Percentiles rank a stretch among this genome's conserved stretches.
These are phyloP conservation scores for Channallabes apus DNA, from an alignment of 2,797 vertebrate genomes.

Conservation along the genomic window DNA sequence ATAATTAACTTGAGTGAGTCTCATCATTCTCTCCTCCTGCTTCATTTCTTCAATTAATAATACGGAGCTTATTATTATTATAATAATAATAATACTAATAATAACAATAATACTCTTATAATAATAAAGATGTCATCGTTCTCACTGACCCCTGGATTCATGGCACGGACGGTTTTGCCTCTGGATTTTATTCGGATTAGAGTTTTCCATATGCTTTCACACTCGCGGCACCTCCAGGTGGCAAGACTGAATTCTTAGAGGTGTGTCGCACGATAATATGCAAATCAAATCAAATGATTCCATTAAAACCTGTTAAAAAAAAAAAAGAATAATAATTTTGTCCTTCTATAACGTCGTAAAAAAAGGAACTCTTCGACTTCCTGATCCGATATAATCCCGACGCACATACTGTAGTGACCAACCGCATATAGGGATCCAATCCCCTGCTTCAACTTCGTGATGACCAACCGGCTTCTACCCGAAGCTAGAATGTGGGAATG, in stretches of 20 bases:
- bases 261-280: background rate
- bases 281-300: background rate
- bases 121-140: background rate
- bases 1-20: slow-evolving; percentile 22
- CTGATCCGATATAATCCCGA: too few relatives aligned
- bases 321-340: too few relatives aligned
- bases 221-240: background rate
- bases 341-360: too few relatives aligned
- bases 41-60: background rate
- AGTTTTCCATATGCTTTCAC: background rate
- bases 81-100: too few relatives aligned
- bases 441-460: background rate
- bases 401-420: background rate
- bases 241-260: background rate
- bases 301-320: background rate
- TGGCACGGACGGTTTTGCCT: background rate
- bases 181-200: background rate
- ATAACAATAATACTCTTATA: too few relatives aligned
- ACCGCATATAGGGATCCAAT: background rate
- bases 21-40: slow-evolving; percentile 13
- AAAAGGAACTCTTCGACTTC: too few relatives aligned
- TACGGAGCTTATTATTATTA: too few relatives aligned
- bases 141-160: background rate
- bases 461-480: background rate
- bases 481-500: slow-evolving; percentile 8